Base-by-base conservation (phyloP, 1,140 invertebrate genomes). In the Theocolax elegans region DNA sequence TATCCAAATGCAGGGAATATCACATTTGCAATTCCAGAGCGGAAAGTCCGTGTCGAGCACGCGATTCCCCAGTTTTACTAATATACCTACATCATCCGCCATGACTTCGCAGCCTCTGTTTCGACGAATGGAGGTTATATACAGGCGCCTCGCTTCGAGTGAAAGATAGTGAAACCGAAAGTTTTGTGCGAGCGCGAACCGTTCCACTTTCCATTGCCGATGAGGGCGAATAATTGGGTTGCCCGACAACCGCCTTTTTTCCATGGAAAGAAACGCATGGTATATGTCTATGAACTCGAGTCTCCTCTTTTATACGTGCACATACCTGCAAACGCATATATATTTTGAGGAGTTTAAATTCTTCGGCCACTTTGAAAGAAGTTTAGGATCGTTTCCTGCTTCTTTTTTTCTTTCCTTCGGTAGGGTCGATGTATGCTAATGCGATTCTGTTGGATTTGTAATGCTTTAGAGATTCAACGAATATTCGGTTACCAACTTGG, bases 131-230 rank as follows among this genome's bases (percentile, higher is more conserved):
- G 65, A 59, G 65, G 53, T 56, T 67, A 38, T 35, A 17, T 9
- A 15, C n/a, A n/a, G n/a, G n/a, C n/a, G n/a, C n/a, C n/a, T n/a
- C n/a, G 46, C 12, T 42, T 25, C 49, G 58, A 69, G 59, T 56
- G 49, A 63, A 56, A 69, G 59, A 69, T 59, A 60, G 67, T 63
- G 67, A 69, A 69, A 69, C 48, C 59, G 59, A 69, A 69, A 69
- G 67, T 69, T 63, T 7, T 17, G 65, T 15, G 40, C 40, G 17
- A 21, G 19, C 10, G 3, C 31, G 27, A 63, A 49, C 19, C 59
- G 67, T 56, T 62, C 67, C 48, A 69, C 67, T 69, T 69, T 62
- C 67, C 67, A 69, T 63, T 46, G 19, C 7, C 67, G 27, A 17
- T 25, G 44, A 19, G 15, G 42, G 2, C 27, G 44, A 31, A 49